phyloP scores from a whole-genome alignment of 2,113 vertebrate genomes.

The Melospiza georgiana region DNA sequence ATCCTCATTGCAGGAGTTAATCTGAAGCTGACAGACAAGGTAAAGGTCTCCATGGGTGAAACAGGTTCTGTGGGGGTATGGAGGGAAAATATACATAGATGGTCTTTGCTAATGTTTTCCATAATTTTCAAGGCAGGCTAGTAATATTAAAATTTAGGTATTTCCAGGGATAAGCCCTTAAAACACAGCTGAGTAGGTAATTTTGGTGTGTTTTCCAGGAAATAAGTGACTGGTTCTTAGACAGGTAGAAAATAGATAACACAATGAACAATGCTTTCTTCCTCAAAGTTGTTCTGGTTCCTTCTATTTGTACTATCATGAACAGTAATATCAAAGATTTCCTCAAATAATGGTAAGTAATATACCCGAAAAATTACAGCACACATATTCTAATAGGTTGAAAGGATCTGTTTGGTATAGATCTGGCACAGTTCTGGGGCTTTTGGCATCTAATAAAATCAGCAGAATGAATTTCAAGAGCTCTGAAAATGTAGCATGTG shows the following conservation, averaged over 20 bases:
- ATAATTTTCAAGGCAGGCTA: background rate
- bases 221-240: background rate
- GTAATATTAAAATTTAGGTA: background rate
- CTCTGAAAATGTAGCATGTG: background rate
- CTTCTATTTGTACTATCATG: background rate
- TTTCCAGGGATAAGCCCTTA: background rate
- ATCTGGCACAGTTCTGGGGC: background rate
- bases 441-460: background rate
- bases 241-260: background rate
- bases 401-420: background rate
- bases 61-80: fast-evolving
- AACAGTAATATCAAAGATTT: background rate
- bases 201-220: background rate
- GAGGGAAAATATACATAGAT: background rate
- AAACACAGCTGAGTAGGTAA: background rate
- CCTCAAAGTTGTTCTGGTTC: background rate
- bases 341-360: background rate
- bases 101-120: background rate
- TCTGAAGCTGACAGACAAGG: slow-evolving; percentile 87
- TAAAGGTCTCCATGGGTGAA: background rate
- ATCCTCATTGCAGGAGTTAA: slow-evolving; percentile 85
- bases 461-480: background rate
- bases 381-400: background rate
- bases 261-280: background rate
- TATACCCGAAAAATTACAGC: background rate